Base-by-base conservation (phyloP, 2,888 invertebrate genomes). In the Lasioglossum vierecki region DNA sequence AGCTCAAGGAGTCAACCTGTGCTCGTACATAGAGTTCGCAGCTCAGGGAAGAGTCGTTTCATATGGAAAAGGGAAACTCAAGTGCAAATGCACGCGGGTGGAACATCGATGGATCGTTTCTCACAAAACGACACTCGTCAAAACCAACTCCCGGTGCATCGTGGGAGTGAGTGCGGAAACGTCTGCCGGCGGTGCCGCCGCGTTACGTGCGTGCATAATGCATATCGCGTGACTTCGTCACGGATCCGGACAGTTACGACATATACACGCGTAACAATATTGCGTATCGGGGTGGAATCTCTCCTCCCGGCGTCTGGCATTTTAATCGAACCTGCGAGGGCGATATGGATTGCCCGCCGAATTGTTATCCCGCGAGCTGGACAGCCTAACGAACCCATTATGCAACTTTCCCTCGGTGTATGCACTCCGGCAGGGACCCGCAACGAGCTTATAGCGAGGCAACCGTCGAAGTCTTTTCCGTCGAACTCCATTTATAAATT, bases 211-310 rank as follows among this genome's bases (percentile, higher is more conserved):
- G 90, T 91, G 90, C 91, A 91, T 91, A 91, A 91, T 91, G 91
- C 91, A 91, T 90, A 91, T 91, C 91, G 91, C 91, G 91, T 91
- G 91, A 91, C 90, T 91, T 74, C 89, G 90, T 90, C 90, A 90
- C 89, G 90, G 90, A 90, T 89, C 90, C 89, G 90, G 90, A 90
- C 90, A 90, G 90, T 90, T 90, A 90, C 90, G 90, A 89, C 89
- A 85, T 90, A 90, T 90, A 90, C 90, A 90, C 90, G 91, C 91
- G 90, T 90, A 90, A 91, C 90, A 90, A 90, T 90, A 90, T 90
- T 89, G 88, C 91, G 85, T 90, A 90, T 90, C 90, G 82, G 74
- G 80, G 41, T 79, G 83, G 87, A 86, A 86, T 90, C 89, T 86
- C 84, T 83, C 78, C 68, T 83, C 71, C 79, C 84, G 82, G 73